Conservation (phyloP, 2,797 vertebrate genomes). For the Amblyopsis hoosieri region DNA sequence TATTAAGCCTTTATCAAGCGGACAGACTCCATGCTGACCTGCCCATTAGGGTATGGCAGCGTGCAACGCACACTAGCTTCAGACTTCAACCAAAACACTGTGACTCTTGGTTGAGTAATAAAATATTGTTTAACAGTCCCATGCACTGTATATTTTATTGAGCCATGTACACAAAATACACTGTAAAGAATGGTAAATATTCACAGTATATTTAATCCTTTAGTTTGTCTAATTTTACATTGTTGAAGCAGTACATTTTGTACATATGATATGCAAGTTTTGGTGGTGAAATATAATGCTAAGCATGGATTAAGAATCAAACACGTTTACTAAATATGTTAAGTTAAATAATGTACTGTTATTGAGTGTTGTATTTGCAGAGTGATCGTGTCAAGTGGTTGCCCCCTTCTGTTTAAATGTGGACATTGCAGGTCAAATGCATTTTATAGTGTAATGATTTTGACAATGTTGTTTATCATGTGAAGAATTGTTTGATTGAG, state of each 20-base stretch:
- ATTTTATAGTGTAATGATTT: background rate
- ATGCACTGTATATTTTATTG: conserved; percentile 29
- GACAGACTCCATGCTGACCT: conserved; percentile 12
- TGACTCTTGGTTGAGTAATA: conserved; percentile 39
- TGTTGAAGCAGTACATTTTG: conserved; percentile 39
- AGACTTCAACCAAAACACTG: conserved; percentile 65
- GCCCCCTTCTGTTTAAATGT: conserved; percentile 49
- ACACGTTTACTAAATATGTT: conserved; percentile 58
- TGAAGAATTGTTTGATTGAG: no score
- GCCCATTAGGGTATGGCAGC: conserved; percentile 34
- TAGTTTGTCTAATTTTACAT: conserved; percentile 14
- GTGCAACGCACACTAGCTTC: conserved; percentile 49
- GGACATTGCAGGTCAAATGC: conserved; percentile 19
- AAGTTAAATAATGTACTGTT: conserved; percentile 57
- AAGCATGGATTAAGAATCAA: conserved; percentile 54
- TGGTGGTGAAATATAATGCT: conserved; percentile 31
- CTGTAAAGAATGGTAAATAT: conserved; percentile 14
- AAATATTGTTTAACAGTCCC: conserved; percentile 11
- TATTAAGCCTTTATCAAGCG: background rate
- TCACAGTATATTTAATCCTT: conserved; percentile 14
- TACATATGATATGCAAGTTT: conserved; percentile 46
- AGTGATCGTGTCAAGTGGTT: conserved; percentile 8
- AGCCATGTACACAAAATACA: background rate
- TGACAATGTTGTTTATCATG: background rate
- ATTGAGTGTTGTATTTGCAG: conserved; percentile 33